Percentiles rank a stretch among this genome's conserved stretches.
Evolutionary conservation across 2,888 invertebrate species (phyloP).

Genomic region (Ennomos erosarius): DNA sequence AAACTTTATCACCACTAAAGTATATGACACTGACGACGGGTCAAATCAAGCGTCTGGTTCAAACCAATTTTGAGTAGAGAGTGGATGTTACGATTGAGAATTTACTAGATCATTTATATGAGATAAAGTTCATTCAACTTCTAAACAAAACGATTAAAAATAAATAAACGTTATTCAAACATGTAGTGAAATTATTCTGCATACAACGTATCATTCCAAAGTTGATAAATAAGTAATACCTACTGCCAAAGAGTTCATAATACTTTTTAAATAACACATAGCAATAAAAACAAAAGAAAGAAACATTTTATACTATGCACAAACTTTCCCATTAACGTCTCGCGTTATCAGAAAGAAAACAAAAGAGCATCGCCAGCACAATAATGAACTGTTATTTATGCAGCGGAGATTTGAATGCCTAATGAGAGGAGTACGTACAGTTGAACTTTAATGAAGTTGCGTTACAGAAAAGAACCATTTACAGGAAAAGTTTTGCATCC

Average conservation of each 20-base stretch:
- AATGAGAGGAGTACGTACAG: conserved; percentile 50
- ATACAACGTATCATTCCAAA: not conserved
- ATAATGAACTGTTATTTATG: conserved; percentile 51
- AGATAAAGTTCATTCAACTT: too few species aligned
- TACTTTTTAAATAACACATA: not conserved
- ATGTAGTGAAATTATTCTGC: too few species aligned
- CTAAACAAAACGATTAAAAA: too few species aligned
- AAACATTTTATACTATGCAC: conserved; percentile 21
- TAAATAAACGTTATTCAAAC: too few species aligned
- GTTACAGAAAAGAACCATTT: conserved; percentile 49
- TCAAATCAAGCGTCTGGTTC: conserved; percentile 6
- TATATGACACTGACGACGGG: conserved; percentile 45
- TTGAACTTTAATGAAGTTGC: conserved; percentile 54
- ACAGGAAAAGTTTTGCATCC: conserved; percentile 49
- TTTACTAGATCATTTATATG: too few species aligned
- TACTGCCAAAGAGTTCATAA: not conserved
- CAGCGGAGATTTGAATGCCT: conserved; percentile 49
- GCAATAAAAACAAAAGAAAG: conserved; percentile 5
- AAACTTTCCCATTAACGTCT: conserved; percentile 30
- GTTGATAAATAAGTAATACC: not conserved
- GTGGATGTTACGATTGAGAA: not conserved
- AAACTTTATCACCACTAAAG: conserved; percentile 63
- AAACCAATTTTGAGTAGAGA: not conserved
- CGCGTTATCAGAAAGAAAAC: conserved; percentile 35
- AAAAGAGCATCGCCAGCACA: conserved; percentile 35